phyloP scores from a whole-genome alignment of 2,888 invertebrate genomes.

The Lacanobia wlatinum region DNA sequence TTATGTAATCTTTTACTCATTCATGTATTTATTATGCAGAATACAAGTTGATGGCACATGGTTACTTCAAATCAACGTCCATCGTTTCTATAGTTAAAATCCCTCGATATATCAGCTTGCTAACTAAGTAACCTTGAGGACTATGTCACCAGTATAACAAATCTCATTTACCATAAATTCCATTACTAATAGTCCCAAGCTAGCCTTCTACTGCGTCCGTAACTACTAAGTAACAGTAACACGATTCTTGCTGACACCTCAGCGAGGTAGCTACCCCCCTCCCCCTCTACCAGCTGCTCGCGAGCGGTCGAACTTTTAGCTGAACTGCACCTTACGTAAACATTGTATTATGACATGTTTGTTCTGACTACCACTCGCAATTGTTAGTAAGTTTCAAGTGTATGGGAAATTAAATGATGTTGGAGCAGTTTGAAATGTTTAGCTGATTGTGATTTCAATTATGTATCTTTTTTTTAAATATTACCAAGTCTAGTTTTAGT shows the following conservation, averaged over 20 bases:
- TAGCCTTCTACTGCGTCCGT: neutral
- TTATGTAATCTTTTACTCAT: too few species aligned
- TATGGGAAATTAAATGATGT: slow-evolving; percentile 30
- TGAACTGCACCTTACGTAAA: slow-evolving; percentile 54
- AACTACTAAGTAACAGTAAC: slow-evolving; percentile 28
- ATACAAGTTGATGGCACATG: neutral
- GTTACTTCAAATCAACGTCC: neutral
- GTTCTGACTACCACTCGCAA: slow-evolving; percentile 32
- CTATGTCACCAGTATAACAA: neutral
- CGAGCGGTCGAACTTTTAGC: slow-evolving; percentile 46
- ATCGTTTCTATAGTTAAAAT: neutral
- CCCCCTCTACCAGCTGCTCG: slow-evolving; percentile 13
- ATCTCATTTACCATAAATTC: neutral
- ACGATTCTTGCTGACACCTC: slow-evolving; percentile 46
- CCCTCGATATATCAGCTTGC: neutral
- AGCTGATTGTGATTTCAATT: neutral
- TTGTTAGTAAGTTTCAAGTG: slow-evolving; percentile 26
- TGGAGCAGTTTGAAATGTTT: neutral
- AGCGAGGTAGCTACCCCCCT: neutral
- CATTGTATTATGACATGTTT: slow-evolving; percentile 47
- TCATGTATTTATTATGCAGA: neutral
- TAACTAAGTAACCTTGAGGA: neutral
- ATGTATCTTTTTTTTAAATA: neutral
- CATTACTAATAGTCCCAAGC: neutral
- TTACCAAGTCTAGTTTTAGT: neutral